Conservation (phyloP, 2,888 invertebrate genomes). For the Apotomis turbidana region DNA sequence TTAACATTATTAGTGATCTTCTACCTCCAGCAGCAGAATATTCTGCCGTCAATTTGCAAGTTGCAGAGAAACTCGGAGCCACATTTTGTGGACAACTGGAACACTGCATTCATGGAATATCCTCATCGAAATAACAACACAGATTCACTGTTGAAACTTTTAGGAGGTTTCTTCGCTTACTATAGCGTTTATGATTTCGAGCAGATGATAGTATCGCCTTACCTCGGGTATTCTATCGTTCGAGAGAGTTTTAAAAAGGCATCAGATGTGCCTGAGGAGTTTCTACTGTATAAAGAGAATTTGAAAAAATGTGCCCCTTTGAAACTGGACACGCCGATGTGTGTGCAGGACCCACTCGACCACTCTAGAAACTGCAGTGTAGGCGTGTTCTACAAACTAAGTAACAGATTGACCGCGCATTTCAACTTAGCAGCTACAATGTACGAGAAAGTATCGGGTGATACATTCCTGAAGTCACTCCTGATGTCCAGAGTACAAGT, state of each 20-base stretch:
- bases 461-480: conserved; percentile 29
- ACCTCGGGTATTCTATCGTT: conserved; percentile 77
- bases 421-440: conserved; percentile 51
- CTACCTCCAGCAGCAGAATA: conserved; percentile 85
- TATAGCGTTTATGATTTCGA: conserved; percentile 84
- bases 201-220: conserved; percentile 83
- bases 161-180: conserved; percentile 86
- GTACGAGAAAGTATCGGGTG: conserved; percentile 45
- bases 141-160: conserved; percentile 73
- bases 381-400: conserved; percentile 53
- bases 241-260: conserved; percentile 61
- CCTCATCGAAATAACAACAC: conserved; percentile 51
- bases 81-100: conserved; percentile 81
- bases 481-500: conserved; percentile 2
- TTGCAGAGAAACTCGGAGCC: conserved; percentile 66
- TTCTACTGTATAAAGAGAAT: conserved; percentile 67
- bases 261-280: conserved; percentile 53
- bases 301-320: conserved; percentile 55
- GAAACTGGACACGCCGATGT: conserved; percentile 65
- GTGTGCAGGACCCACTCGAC: conserved; percentile 86
- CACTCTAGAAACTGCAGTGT: conserved; percentile 77
- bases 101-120: conserved; percentile 78
- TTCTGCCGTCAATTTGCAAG: conserved; percentile 81
- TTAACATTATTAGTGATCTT: conserved; percentile 87
- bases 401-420: conserved; percentile 46